These are phyloP conservation scores for Crotophaga sulcirostris DNA, from an alignment of 2,113 vertebrate species.

Conservation along the genomic window DNA sequence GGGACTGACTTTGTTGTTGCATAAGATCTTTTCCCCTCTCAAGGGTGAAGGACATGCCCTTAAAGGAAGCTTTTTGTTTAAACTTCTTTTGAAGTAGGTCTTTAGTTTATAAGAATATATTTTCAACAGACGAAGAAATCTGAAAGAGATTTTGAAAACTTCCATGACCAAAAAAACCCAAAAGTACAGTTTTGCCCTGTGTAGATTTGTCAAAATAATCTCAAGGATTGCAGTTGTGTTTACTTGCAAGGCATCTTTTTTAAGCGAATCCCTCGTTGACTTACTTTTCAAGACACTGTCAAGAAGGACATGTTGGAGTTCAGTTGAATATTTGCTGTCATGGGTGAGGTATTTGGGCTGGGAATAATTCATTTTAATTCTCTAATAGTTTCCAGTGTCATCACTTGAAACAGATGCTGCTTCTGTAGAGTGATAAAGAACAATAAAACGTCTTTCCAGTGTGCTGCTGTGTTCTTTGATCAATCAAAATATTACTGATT, in stretches of 20 bases:
- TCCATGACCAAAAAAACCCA: neutral
- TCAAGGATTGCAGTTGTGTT: neutral
- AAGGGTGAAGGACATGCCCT: neutral
- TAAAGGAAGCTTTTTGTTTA: neutral
- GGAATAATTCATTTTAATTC: neutral
- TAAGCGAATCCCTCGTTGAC: neutral
- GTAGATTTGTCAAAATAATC: neutral
- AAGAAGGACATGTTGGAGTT: conserved; percentile 11
- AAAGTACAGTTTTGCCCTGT: neutral
- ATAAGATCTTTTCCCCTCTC: neutral
- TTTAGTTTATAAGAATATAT: neutral
- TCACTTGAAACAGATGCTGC: neutral
- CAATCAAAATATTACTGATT: neutral
- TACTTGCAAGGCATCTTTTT: conserved; percentile 22
- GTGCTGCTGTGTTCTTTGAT: neutral
- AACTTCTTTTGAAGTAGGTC: neutral
- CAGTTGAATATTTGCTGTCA: neutral
- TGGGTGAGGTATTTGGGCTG: neutral
- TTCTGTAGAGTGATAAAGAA: neutral
- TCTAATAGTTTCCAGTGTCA: neutral
- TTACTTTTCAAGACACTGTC: neutral
- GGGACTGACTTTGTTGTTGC: neutral
- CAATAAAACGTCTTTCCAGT: neutral
- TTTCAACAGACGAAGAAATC: neutral
- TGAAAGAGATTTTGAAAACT: neutral